Percentiles rank a stretch among this genome's conserved stretches.
Conservation (phyloP, 1,140 invertebrate species). For the Drosophila sp. region DNA sequence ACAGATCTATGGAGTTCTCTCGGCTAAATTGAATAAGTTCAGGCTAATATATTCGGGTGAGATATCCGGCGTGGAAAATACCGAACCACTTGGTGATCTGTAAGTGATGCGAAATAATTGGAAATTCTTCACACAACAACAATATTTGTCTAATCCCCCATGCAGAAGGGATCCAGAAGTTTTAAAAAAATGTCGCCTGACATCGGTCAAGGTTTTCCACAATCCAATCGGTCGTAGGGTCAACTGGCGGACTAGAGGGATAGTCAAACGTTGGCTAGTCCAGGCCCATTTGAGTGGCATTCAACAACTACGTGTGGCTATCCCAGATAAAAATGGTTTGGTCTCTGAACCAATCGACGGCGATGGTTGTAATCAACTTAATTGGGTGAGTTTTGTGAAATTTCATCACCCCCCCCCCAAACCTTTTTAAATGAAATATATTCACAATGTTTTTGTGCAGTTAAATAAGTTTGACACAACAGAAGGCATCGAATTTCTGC, state of each 20-base stretch:
- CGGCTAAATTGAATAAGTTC: slow-evolving; percentile 22
- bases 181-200: slow-evolving; percentile 7
- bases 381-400: neutral
- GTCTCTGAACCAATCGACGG: slow-evolving; percentile 7
- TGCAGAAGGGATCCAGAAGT: slow-evolving; percentile 4
- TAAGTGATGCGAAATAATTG: neutral
- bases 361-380: neutral
- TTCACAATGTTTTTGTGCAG: neutral
- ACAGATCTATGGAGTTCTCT: slow-evolving; percentile 31
- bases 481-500: neutral
- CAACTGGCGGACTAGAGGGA: neutral
- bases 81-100: slow-evolving; percentile 21
- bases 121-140: neutral
- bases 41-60: slow-evolving; percentile 27
- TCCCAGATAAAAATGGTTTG: neutral
- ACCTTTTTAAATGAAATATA: neutral
- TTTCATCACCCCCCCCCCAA: no score
- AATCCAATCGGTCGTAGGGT: neutral
- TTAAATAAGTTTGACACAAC: neutral
- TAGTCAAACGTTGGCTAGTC: neutral
- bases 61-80: slow-evolving; percentile 22
- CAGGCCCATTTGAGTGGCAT: slow-evolving; percentile 9
- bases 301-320: neutral
- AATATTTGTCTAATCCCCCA: neutral
- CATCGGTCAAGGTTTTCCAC: neutral